Conservation (phyloP, 2,888 invertebrate species). For the Globia sparganii region DNA sequence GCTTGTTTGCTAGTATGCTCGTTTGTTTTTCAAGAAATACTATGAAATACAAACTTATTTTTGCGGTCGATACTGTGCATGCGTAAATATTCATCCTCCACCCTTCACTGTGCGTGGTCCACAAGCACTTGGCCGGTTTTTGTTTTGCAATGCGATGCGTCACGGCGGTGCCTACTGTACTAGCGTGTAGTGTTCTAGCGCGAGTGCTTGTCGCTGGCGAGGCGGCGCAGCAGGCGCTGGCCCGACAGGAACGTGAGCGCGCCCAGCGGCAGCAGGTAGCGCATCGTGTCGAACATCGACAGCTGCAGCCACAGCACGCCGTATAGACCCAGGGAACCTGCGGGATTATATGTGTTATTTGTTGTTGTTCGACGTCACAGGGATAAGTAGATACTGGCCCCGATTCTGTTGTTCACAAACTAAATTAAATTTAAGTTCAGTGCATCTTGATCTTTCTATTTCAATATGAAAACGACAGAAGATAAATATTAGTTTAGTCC, state of each 20-base stretch:
- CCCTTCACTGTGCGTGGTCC: too few relatives aligned
- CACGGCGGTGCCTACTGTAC: not conserved
- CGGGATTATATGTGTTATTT: not conserved
- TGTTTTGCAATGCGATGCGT: not conserved
- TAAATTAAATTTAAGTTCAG: too few relatives aligned
- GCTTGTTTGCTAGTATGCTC: not conserved
- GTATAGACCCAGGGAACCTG: conserved; percentile 96
- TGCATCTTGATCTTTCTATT: too few relatives aligned
- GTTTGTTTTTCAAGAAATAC: not conserved
- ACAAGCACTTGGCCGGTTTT: not conserved
- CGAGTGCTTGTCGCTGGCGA: conserved; percentile 88
- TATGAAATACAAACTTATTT: not conserved
- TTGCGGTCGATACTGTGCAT: not conserved
- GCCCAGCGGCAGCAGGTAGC: conserved; percentile 96
- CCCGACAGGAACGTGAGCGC: conserved; percentile 98
- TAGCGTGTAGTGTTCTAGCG: conserved; percentile 50
- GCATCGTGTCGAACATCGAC: conserved; percentile 98
- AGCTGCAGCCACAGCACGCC: conserved; percentile 97
- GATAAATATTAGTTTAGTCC: too few relatives aligned
- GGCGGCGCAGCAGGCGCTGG: conserved; percentile 96
- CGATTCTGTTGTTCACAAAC: too few relatives aligned
- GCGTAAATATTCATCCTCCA: not conserved
- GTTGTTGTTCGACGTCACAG: not conserved
- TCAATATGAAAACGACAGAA: too few relatives aligned
- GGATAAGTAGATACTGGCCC: not conserved